Percentiles rank a stretch among this genome's conserved stretches.
Conservation (phyloP, 1,140 invertebrate genomes). For the Maniola jurtina region DNA sequence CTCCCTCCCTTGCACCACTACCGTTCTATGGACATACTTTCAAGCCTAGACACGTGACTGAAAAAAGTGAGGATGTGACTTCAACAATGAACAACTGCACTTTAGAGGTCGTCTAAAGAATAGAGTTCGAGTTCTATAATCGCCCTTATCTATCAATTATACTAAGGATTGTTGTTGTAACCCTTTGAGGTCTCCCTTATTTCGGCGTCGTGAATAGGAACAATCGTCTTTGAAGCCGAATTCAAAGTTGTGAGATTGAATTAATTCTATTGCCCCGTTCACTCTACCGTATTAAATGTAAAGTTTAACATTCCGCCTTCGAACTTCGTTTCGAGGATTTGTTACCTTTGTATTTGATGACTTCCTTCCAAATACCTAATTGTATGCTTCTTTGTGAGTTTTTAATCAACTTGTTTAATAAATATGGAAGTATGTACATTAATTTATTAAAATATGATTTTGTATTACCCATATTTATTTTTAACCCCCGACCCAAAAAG, state of each 20-base stretch:
- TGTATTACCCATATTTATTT: too few relatives aligned
- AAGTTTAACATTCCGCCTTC: conserved; percentile 56
- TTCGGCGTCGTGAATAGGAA: conserved; percentile 60
- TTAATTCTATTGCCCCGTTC: conserved; percentile 73
- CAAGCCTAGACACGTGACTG: too few relatives aligned
- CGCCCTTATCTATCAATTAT: conserved; percentile 52
- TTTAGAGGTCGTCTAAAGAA: too few relatives aligned
- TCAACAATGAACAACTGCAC: too few relatives aligned
- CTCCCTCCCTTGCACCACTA: too few relatives aligned
- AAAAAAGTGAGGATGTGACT: too few relatives aligned
- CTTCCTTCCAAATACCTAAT: conserved; percentile 24
- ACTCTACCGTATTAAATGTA: conserved; percentile 56
- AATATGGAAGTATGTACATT: too few relatives aligned
- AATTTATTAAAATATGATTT: too few relatives aligned
- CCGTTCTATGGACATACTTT: too few relatives aligned
- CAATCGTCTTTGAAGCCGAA: conserved; percentile 64
- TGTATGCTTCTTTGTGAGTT: background rate
- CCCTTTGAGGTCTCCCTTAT: conserved; percentile 63
- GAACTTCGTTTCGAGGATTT: conserved; percentile 44
- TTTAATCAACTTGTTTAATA: too few relatives aligned
- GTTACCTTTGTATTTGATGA: conserved; percentile 40
- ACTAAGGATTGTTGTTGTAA: conserved; percentile 50
- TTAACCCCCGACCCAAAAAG: too few relatives aligned
- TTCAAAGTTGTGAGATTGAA: conserved; percentile 69
- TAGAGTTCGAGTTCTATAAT: conserved; percentile 16